Conservation (phyloP, 2,113 vertebrate species). For the Nothocercus nigrocapillus region DNA sequence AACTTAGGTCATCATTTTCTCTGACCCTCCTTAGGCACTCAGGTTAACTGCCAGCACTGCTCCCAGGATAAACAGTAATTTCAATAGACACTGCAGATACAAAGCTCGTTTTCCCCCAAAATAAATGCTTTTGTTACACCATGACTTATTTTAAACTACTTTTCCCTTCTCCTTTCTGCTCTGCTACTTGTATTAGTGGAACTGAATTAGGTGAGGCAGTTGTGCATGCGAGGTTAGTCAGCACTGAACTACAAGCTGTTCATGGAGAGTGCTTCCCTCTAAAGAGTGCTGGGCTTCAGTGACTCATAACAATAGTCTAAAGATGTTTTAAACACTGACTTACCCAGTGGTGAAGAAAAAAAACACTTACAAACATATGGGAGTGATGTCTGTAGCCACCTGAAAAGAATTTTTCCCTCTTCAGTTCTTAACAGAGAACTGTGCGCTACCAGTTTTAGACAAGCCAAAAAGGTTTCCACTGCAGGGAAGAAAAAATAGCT, state of each 20-base stretch:
- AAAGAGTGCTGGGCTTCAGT: neutral
- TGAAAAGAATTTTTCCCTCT: neutral
- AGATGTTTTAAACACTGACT: neutral
- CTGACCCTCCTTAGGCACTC: neutral
- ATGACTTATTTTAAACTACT: neutral
- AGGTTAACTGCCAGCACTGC: neutral
- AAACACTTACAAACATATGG: neutral
- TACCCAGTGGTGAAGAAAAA: neutral
- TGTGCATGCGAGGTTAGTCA: neutral
- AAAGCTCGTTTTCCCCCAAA: rapidly evolving
- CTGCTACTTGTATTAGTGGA: neutral
- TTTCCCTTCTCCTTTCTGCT: neutral
- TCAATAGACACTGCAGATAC: neutral
- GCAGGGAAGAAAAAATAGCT: neutral
- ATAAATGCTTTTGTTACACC: neutral
- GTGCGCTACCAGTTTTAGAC: neutral
- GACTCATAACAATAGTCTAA: neutral
- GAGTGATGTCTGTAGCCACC: neutral
- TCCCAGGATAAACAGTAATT: neutral
- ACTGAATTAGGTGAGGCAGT: neutral
- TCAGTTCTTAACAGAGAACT: neutral
- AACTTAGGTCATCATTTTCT: neutral
- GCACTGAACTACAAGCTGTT: neutral
- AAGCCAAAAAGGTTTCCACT: neutral
- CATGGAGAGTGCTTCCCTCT: neutral